phyloP scores from a whole-genome alignment of 2,797 vertebrate genomes.

The Sitta carolinensis region DNA sequence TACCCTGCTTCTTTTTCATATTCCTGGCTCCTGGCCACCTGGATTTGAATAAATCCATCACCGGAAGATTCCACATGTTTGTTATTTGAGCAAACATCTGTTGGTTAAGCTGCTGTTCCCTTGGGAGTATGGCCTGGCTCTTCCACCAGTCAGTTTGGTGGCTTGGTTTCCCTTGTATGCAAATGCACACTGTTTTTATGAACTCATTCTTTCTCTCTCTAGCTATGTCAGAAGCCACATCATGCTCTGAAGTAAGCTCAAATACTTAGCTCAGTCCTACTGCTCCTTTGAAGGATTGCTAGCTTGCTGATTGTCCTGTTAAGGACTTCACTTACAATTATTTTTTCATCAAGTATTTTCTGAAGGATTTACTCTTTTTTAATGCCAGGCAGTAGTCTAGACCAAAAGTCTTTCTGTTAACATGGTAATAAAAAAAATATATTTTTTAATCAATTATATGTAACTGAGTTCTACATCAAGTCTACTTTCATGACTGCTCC shows the following conservation, averaged over 20 bases:
- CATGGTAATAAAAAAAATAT: not conserved
- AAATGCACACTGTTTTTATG: not conserved
- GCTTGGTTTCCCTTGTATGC: conserved; percentile 44
- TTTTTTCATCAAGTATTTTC: not conserved
- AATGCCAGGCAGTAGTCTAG: not conserved
- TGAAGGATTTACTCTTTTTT: not conserved
- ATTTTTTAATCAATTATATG: not conserved
- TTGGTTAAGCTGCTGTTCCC: conserved; percentile 53
- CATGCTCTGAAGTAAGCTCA: not conserved
- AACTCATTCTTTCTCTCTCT: not conserved
- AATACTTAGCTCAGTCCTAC: not conserved
- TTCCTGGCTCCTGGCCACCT: conserved; percentile 53
- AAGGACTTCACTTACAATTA: not conserved
- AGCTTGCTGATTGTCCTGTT: not conserved
- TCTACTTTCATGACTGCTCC: not conserved
- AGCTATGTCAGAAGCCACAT: not conserved
- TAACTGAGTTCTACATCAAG: not conserved
- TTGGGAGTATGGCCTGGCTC: conserved; percentile 43
- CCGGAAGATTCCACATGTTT: conserved; percentile 66
- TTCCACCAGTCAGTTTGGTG: conserved; percentile 32
- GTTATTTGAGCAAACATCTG: conserved; percentile 65
- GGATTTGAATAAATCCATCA: conserved; percentile 68
- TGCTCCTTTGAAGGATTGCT: not conserved
- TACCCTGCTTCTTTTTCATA: conserved; percentile 29
- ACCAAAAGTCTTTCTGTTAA: not conserved